Evolutionary conservation across 2,797 vertebrate genomes (phyloP), one percentile per base, ranked within the genome.

Genomic region (Diplodus sargus): DNA sequence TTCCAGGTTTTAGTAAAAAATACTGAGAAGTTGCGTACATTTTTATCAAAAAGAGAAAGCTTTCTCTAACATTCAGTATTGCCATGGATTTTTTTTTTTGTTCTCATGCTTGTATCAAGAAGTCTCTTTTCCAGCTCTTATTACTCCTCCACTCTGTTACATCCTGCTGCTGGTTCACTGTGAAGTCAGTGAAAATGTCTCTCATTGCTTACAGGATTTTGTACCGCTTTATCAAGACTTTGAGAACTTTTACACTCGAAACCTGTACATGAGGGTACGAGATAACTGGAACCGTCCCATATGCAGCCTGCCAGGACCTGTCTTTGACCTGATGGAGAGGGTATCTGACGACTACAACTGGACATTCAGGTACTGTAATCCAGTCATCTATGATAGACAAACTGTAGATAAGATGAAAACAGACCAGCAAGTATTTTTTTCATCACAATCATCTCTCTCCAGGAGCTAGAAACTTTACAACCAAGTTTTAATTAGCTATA

Each of bases 141-240:
- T 65, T 51, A 39, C 45, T 52, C 7, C 10, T 2, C 16, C 23
- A 5, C 52, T 47, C 11, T 61, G 11, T 65, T 63, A 66, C 70
- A 74, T 48, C 12, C 18, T 68, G 23, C 0, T 59, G 13, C 2
- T 70, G 6, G 17, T 12, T 70, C 43, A 18, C 51, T 59, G 23
- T 61, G 45, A 51, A 34, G 16, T 17, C 43, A 16, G 3, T 78
- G 4, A 52, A 52, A 25, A 10, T 66, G 6, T 62, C 45, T 83
- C 13, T 77, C 18, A 62, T 30, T 70, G 8, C 17, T 75, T 28
- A 75, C 82, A 99, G 98, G 94, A 97, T 83, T 99, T 99, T 87
- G 95, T 98, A 78, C 97, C 97, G 0, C 95, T 99, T 75, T 99
- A 99, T 91, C 97, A 97, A 96, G 97, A 99, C 85, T 99, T 99